These are phyloP conservation scores for Arremon brunneinucha DNA, from an alignment of 2,797 vertebrate genomes.

Conservation along the genomic window DNA sequence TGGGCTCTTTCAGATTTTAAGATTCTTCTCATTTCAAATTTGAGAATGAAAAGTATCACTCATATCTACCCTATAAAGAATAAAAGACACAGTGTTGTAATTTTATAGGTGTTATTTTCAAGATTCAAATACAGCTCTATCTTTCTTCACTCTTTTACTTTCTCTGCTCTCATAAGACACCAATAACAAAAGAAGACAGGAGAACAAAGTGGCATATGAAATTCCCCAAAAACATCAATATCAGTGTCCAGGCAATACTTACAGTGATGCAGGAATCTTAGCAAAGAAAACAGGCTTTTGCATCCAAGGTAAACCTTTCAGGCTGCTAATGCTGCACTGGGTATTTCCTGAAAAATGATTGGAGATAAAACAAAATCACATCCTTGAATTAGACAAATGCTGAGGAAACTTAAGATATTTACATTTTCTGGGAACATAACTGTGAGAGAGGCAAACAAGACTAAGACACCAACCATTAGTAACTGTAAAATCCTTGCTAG, in stretches of 20 bases:
- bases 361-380: not conserved
- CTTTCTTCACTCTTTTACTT: not conserved
- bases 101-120: not conserved
- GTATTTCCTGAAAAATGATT: constrained; percentile 4
- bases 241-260: not conserved
- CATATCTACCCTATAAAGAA: not conserved
- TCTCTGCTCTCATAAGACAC: not conserved
- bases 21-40: not conserved
- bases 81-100: not conserved
- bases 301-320: not conserved
- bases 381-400: not conserved
- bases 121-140: not conserved
- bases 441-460: not conserved
- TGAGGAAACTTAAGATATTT: not conserved
- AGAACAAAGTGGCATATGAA: not conserved
- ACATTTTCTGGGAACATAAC: not conserved
- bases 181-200: not conserved
- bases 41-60: not conserved
- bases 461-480: not conserved
- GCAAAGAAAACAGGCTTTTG: not conserved
- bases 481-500: not conserved
- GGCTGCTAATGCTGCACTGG: not conserved
- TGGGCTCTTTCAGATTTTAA: not conserved
- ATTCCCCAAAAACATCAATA: not conserved
- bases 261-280: not conserved